phyloP scores from a whole-genome alignment of 2,113 vertebrate genomes.

The Bettongia penicillata region DNA sequence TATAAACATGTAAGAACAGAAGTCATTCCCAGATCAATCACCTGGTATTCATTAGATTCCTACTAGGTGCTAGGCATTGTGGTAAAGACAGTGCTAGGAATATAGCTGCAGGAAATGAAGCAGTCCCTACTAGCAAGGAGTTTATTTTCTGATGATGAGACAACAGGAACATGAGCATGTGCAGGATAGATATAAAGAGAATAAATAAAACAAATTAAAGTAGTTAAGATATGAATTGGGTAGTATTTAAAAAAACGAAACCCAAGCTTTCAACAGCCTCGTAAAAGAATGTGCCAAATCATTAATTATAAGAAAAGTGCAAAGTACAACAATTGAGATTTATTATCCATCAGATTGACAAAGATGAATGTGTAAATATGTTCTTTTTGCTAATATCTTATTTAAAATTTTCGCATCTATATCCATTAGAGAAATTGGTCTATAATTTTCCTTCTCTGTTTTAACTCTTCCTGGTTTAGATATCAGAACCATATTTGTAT shows the following conservation, averaged over 20 bases:
- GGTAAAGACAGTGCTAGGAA: not conserved
- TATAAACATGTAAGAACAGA: not conserved
- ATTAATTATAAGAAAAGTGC: not conserved
- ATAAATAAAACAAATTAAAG: not conserved
- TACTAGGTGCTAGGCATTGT: not conserved
- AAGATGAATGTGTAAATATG: not conserved
- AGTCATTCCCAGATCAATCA: not conserved
- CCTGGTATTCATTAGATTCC: not conserved
- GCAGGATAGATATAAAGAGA: not conserved
- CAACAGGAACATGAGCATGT: not conserved
- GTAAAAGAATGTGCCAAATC: not conserved
- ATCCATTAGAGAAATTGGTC: too few species aligned
- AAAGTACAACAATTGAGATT: not conserved
- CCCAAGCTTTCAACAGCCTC: not conserved
- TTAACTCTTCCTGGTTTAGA: too few species aligned
- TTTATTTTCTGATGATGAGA: not conserved
- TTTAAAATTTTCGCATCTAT: too few species aligned
- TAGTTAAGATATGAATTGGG: not conserved
- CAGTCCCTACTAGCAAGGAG: not conserved
- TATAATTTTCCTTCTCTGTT: too few species aligned
- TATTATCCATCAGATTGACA: not conserved
- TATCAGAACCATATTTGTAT: too few species aligned
- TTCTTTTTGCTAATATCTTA: too few species aligned
- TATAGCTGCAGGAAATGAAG: not conserved
- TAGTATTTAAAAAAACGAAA: not conserved